Base-by-base conservation (phyloP, 1,140 invertebrate species). In the Polypedilum vanderplanki region DNA sequence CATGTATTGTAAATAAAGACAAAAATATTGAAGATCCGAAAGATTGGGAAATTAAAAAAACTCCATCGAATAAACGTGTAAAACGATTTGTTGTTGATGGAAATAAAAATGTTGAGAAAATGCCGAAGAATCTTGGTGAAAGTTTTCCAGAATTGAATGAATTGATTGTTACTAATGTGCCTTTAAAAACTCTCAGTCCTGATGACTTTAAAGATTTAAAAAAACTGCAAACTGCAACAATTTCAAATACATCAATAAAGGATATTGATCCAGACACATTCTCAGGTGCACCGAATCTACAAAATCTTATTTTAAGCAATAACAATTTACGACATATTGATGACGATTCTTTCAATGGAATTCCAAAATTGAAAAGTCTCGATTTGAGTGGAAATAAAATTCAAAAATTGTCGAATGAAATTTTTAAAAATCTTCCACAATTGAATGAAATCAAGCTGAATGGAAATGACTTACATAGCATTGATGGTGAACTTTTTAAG, bases 371-470 rank as follows among this genome's bases (percentile, higher is more conserved):
- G n/a, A 57, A 57, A n/a, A 57, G 4, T 57, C 46, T 57, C 12
- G 46, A 57, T n/a, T 57, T 57, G 46, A 57, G 46, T 57, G 46
- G 10, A 57, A 57, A 57, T 57, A 57, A 57, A 15, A 57, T 57
- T 12, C 46, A 12, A 15, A 57, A 57, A 57, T 4, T 57, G n/a
- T 57, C 46, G 0, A 57, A 57, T 1, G n/a, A 57, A 4, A 12
- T 57, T n/a, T 15, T 57, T 15, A 57, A 57, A 15, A 4, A 12
- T n/a, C 46, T 57, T 4, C 12, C 46, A 57, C 12, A 57, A 57
- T 3, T 57, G 8, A 57, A 57, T n/a, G 10, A 4, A 57, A n/a
- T 57, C 3, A 57, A 57, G 15, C n/a, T 57, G 12, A 57, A 8
- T 57, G 46, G 10, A 57, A 57, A 57, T 15, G 46, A 57, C n/a